Evolutionary conservation across 2,888 invertebrate genomes (phyloP).

Genomic region (Pristionchus exspectatus): DNA sequence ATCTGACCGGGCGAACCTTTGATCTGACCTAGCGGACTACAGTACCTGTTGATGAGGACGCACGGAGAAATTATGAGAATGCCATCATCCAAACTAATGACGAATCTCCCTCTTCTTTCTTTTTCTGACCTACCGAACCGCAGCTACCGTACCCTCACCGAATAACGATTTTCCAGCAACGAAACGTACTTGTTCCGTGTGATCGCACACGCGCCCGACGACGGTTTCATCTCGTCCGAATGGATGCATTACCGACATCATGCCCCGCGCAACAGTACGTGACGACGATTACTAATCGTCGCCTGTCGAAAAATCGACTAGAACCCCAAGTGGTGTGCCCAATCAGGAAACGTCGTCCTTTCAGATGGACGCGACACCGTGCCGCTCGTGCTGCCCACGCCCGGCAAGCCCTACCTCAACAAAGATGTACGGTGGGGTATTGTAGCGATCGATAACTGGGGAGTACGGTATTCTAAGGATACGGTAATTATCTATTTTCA

Average conservation of each 20-base stretch:
- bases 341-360: neutral
- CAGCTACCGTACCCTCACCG: neutral
- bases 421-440: constrained; percentile 26
- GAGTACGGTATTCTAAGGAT: neutral
- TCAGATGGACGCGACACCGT: neutral
- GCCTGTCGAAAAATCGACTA: too few relatives aligned
- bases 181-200: constrained; percentile 71
- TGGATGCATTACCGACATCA: neutral
- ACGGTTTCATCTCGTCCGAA: constrained; percentile 57
- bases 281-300: too few relatives aligned
- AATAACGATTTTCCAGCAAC: neutral
- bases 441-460: neutral
- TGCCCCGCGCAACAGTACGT: neutral
- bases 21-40: neutral
- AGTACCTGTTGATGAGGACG: neutral
- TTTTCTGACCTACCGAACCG: neutral
- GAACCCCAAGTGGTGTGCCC: neutral
- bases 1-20: neutral
- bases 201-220: constrained; percentile 56
- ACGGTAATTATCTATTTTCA: neutral
- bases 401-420: constrained; percentile 10
- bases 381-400: neutral
- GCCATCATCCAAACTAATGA: too few relatives aligned
- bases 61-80: neutral
- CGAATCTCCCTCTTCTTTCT: too few relatives aligned